phyloP scores from a whole-genome alignment of 2,888 invertebrate species.

The Monoplex corrugatus region DNA sequence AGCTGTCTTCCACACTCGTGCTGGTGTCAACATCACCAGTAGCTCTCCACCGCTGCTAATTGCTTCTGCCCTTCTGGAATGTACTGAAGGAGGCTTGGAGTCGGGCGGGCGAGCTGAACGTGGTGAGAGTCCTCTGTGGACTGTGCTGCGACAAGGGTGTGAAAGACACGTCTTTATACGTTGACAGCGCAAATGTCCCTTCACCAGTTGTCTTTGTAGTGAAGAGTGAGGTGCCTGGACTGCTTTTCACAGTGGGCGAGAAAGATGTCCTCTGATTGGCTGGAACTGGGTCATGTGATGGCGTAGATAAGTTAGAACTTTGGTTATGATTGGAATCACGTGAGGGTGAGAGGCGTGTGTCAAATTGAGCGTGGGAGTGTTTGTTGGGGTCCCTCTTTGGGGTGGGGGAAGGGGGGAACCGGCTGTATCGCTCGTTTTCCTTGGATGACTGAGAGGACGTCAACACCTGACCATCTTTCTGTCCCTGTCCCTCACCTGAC shows the following conservation, averaged over 20 bases:
- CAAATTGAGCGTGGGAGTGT: slow-evolving; percentile 39
- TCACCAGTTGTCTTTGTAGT: not conserved
- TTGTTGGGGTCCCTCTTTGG: slow-evolving; percentile 24
- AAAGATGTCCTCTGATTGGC: slow-evolving; percentile 27
- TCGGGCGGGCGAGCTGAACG: slow-evolving; percentile 22
- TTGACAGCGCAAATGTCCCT: slow-evolving; percentile 5
- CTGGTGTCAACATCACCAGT: no score
- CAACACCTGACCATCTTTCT: no score
- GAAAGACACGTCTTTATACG: slow-evolving; percentile 39
- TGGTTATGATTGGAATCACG: not conserved
- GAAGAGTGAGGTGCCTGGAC: slow-evolving; percentile 4
- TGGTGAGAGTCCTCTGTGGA: slow-evolving; percentile 32
- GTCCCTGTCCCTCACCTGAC: no score
- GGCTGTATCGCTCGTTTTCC: slow-evolving; percentile 37
- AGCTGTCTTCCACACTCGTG: no score
- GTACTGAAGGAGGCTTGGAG: slow-evolving; percentile 33
- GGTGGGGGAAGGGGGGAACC: slow-evolving; percentile 33
- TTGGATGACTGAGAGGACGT: not conserved
- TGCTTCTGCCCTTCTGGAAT: no score
- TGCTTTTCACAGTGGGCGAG: not conserved
- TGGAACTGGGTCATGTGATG: not conserved
- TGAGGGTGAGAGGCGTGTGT: not conserved
- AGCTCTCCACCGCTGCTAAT: no score
- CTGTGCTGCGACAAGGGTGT: slow-evolving; percentile 35
- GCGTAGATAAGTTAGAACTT: not conserved